Conservation (phyloP, 2,113 vertebrate species). For the Proterorhinus semilunaris region DNA sequence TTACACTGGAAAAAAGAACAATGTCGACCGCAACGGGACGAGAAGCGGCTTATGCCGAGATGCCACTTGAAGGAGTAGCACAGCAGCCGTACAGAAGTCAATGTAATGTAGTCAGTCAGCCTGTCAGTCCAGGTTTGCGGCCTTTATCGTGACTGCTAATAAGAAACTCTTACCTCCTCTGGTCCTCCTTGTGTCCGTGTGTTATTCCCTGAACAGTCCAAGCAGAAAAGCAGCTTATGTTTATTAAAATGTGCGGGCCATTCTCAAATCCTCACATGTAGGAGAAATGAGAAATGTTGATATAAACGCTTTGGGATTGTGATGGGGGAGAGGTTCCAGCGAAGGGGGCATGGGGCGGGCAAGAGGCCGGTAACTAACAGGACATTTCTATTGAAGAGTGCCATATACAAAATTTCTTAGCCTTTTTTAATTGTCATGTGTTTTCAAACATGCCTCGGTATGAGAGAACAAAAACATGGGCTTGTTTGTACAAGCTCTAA, state of each 20-base stretch:
- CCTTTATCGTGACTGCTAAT: conserved; percentile 39
- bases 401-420: no score
- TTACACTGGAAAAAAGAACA: conserved; percentile 55
- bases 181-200: conserved; percentile 37
- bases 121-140: conserved; percentile 25
- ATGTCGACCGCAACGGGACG: conserved; percentile 15
- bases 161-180: conserved; percentile 30
- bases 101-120: conserved; percentile 4
- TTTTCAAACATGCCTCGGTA: no score
- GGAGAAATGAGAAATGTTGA: conserved; percentile 63
- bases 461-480: no score
- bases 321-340: conserved; percentile 20
- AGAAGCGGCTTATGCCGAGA: conserved; percentile 14
- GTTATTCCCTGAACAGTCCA: conserved; percentile 64
- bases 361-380: conserved; percentile 43
- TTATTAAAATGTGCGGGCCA: conserved; percentile 68
- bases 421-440: no score
- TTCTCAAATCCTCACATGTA: conserved; percentile 64
- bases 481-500: no score
- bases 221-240: conserved; percentile 77
- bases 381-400: background rate
- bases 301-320: conserved; percentile 48
- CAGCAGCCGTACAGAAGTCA: background rate
- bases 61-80: conserved; percentile 14
- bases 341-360: conserved; percentile 36